phyloP scores from a whole-genome alignment of 2,113 vertebrate genomes.

The Cinclus mexicanus region DNA sequence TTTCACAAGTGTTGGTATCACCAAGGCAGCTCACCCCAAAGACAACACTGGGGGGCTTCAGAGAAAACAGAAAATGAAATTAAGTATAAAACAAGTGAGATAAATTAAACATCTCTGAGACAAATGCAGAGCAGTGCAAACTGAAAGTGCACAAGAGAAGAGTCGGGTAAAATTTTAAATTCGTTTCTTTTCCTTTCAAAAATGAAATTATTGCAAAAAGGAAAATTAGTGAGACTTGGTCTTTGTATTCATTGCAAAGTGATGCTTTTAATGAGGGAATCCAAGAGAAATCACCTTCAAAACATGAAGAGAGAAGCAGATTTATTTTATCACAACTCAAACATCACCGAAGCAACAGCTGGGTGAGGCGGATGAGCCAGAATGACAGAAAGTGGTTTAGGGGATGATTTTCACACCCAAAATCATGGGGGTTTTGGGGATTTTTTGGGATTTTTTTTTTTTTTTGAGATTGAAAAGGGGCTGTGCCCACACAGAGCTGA shows the following conservation, averaged over 20 bases:
- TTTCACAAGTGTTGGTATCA: neutral
- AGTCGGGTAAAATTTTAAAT: neutral
- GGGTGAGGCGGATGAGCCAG: accelerated
- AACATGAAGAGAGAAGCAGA: neutral
- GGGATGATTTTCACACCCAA: neutral
- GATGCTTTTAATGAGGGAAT: neutral
- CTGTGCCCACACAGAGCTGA: neutral
- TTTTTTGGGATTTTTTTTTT: neutral
- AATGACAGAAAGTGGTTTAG: accelerated
- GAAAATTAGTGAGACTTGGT: neutral
- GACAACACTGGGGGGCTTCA: neutral
- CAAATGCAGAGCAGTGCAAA: neutral
- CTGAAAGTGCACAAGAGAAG: neutral
- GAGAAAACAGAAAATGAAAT: neutral
- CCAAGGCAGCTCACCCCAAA: neutral
- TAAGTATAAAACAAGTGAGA: neutral
- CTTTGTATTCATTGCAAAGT: neutral
- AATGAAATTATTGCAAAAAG: neutral
- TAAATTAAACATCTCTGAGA: neutral
- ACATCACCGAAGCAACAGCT: accelerated
- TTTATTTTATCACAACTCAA: neutral
- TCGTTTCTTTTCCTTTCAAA: neutral
- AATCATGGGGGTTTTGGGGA: accelerated
- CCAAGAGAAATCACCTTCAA: neutral
- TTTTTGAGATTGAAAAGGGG: neutral